Evolutionary conservation across 2,888 invertebrate species (phyloP), one percentile per base, ranked within the genome.

Genomic region (Ischnura elegans): DNA sequence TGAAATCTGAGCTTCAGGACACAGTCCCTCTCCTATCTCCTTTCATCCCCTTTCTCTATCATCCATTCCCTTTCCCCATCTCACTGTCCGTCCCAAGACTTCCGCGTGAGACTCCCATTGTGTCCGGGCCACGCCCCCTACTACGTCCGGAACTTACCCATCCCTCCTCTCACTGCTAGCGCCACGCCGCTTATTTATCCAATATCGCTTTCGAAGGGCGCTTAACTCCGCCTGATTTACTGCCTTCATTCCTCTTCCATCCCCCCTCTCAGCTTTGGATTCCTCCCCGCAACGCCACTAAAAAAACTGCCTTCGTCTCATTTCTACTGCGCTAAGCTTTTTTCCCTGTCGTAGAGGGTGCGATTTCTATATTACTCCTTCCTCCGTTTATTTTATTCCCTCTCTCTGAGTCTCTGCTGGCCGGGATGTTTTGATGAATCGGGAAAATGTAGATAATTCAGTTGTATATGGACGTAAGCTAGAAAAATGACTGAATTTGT

Each of bases 151-250:
- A 36, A 36, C 29, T 19, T 36, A 13, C 16, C 84, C 76, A 25
- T 84, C 0, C 25, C 29, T 8, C 84, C 84, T 29, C 29, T 2
- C 25, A 84, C 84, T 10, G 43, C 42, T 43, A 85, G 43, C 85
- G 42, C 46, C 47, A 51, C 51, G 87, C n/a, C 87, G 51, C 87
- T 87, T 45, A 43, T 45, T 21, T 87, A 87, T 87, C 87, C 87
- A 61, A 87, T 87, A 87, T 87, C 87, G 87, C 42, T 42, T 61
- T 87, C 87, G 87, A 55, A 55, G 55, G 55, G 55, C 87, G 87
- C 87, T 87, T 87, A 87, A 87, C 87, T 87, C 87, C 25, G 25
- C 36, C 51, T 87, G 87, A 87, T 87, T 87, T 87, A 87, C 47
- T 87, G 87, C 47, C 55, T 4, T 61, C 51, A 36, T 42, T 51